Base-by-base conservation (phyloP, 1,140 invertebrate species). In the Mizuhopecten yessoensis region DNA sequence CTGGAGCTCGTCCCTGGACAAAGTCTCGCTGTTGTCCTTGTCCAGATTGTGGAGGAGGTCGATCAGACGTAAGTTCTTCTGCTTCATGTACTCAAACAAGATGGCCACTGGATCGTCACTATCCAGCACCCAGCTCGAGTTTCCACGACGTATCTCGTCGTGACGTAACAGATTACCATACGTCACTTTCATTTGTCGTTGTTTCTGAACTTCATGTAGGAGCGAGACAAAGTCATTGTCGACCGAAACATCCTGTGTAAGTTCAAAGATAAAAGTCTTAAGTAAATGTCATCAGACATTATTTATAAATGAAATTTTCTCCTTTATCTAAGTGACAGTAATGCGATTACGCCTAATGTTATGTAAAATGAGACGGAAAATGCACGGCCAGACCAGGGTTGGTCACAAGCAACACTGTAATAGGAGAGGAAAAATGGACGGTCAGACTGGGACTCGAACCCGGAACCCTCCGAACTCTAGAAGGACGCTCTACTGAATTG, bases 1-100 rank as follows among this genome's bases (percentile, higher is more conserved):
- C 34, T 93, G 92, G 34, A 95, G 92, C 86, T 95, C 95, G 75
- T 94, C 94, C 88, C 94, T 92, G 13, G 93, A 91, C 34, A 95
- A 45, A 0, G 94, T 94, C 17, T 95, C 94, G 86, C 94, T 95
- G 75, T 95, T 94, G 89, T 95, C 94, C 89, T 93, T 95, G 91
- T 95, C 95, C 33, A 95, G 92, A 39, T 93, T 94, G 86, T 95
- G 94, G 34, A 95, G 90, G 13, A 95, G 57, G 87, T 95, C 95
- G 34, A 95, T 95, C 45, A 95, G 88, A 34, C 95, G 90, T 0
- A 95, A 89, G 88, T 95, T 95, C 88, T 93, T 94, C 34, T 94
- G 92, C 33, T 94, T 94, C 92, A 95, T 95, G 88, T 94, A 95
- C 90, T 95, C 95, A 87, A 95, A 95, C 88, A 95, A 75, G n/a